A percentile compares a stretch with the other conserved stretches of the same genome.
Evolutionary conservation across 37 sponge, comb jelly and placozoan genomes (phyloP).

Genomic region (Chondrilla cf. caribensis): DNA sequence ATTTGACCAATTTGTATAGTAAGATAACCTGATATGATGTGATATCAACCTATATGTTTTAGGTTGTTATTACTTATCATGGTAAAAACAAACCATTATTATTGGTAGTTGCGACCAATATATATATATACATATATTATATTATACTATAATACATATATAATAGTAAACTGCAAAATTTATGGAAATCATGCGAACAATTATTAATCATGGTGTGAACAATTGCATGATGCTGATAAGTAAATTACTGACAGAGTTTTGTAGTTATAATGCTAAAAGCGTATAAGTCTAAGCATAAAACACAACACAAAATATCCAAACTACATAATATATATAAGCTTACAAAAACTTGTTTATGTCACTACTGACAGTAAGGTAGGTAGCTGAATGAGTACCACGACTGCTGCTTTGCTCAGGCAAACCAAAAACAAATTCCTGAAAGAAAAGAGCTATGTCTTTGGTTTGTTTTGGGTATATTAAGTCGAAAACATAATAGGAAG

Average conservation of each 20-base stretch:
- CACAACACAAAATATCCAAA: background rate
- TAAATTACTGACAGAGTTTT: no score
- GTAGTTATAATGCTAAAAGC: no score
- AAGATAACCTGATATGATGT: background rate
- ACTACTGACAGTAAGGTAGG: slow-evolving; percentile 5
- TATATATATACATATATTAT: background rate
- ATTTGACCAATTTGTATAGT: background rate
- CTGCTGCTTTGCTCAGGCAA: background rate
- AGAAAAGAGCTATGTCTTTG: slow-evolving; percentile 11
- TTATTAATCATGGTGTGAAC: no score
- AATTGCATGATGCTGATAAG: no score
- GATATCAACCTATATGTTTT: background rate
- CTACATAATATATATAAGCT: background rate
- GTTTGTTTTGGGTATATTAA: background rate
- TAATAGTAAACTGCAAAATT: no score
- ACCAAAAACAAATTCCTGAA: slow-evolving; percentile 23
- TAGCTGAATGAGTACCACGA: background rate
- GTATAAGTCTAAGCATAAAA: background rate
- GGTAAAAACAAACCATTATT: no score
- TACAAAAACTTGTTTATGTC: slow-evolving; percentile 15
- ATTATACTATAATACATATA: no score
- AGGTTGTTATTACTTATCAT: background rate
- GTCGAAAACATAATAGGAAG: slow-evolving; percentile 1
- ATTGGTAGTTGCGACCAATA: no score
- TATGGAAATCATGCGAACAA: no score